phyloP scores from a whole-genome alignment of 2,797 vertebrate species.

The Eremophila alpestris region DNA sequence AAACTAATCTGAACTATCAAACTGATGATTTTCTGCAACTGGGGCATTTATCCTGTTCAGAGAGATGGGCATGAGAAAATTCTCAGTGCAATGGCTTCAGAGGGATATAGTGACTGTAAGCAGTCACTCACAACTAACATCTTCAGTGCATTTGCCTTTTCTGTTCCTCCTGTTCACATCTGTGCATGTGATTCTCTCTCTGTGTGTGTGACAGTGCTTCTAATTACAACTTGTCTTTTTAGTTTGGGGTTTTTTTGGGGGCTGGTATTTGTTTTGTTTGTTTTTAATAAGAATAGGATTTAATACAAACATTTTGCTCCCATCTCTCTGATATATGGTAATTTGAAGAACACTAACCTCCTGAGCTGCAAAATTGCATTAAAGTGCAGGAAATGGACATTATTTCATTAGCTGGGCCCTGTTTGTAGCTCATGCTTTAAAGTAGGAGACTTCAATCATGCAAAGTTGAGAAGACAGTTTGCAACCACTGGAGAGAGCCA shows the following conservation, averaged over 20 bases:
- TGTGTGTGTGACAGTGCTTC: not conserved
- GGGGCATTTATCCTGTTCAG: not conserved
- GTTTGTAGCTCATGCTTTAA: not conserved
- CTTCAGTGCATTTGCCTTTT: not conserved
- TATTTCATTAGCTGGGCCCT: not conserved
- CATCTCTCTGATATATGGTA: not conserved
- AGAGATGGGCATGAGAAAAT: not conserved
- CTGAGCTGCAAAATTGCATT: not conserved
- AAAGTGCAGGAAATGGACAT: not conserved
- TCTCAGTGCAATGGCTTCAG: not conserved
- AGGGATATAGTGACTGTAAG: not conserved
- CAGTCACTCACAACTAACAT: not conserved
- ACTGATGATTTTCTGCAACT: not conserved
- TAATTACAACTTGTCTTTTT: not conserved
- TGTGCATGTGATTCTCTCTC: not conserved
- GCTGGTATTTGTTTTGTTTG: too few species aligned
- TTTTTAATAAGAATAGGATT: not conserved
- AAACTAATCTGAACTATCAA: not conserved
- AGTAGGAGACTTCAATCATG: not conserved
- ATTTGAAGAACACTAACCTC: not conserved
- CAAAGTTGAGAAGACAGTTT: not conserved
- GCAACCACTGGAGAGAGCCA: not conserved
- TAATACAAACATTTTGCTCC: not conserved
- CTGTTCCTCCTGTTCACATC: not conserved
- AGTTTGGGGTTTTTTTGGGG: not conserved